A percentile compares a stretch with the other conserved stretches of the same genome.
Evolutionary conservation across 2,888 invertebrate species (phyloP).

Genomic region (Nebria salina): DNA sequence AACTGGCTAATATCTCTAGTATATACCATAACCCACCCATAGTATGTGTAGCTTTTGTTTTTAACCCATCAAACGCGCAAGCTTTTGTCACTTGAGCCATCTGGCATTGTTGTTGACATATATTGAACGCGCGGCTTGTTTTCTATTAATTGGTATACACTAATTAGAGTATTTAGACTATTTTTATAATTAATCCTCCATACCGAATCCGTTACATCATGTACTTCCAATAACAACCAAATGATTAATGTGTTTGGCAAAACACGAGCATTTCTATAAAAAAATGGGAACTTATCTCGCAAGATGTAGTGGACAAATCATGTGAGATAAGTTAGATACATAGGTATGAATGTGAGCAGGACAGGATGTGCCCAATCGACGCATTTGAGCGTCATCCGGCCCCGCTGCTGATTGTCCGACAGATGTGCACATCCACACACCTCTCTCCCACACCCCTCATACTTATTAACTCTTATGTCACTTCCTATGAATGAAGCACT

Average conservation of each 20-base stretch:
- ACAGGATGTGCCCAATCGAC: conserved; percentile 59
- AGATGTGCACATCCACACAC: conserved; percentile 51
- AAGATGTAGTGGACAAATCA: conserved; percentile 4
- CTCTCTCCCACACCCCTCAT: neutral
- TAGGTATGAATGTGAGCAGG: conserved; percentile 23
- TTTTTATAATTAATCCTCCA: neutral
- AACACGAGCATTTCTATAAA: too few species aligned
- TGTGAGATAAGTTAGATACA: neutral
- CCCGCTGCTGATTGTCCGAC: conserved; percentile 55
- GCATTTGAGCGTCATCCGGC: conserved; percentile 59
- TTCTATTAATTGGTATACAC: neutral
- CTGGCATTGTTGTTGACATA: conserved; percentile 19
- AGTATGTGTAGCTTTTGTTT: conserved; percentile 10
- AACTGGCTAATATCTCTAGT: neutral
- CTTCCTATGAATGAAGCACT: conserved; percentile 28
- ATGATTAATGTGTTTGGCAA: too few species aligned
- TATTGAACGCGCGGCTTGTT: neutral
- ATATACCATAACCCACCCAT: conserved; percentile 37
- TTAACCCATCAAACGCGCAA: conserved; percentile 7
- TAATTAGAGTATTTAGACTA: neutral
- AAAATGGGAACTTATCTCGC: neutral
- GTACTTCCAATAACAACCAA: too few species aligned
- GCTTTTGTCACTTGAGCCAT: conserved; percentile 12
- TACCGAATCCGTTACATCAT: too few species aligned
- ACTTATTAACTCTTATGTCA: conserved; percentile 31